These are phyloP conservation scores for Anastrepha ludens DNA, from an alignment of 1,140 invertebrate species.

Conservation along the genomic window DNA sequence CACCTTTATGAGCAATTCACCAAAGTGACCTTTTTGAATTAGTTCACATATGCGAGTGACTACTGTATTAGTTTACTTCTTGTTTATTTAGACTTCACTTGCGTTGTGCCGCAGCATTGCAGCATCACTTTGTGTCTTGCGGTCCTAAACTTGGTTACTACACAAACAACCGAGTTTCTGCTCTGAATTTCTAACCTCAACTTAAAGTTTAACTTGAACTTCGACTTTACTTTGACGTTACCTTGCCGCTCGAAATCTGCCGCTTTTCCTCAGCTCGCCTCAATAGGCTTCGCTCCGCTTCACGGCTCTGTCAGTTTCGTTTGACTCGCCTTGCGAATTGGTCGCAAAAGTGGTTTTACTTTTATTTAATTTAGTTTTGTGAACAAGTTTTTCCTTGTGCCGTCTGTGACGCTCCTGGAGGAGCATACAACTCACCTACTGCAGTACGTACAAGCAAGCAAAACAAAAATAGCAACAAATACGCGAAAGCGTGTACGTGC, in stretches of 20 bases:
- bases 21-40: no score
- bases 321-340: slow-evolving; percentile 24
- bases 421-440: neutral
- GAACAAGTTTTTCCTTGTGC: neutral
- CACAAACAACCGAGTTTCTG: neutral
- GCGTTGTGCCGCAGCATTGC: neutral
- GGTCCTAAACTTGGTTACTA: neutral
- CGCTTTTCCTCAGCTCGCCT: neutral
- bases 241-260: neutral
- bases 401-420: neutral
- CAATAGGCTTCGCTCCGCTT: neutral
- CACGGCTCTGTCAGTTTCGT: neutral
- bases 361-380: slow-evolving; percentile 44
- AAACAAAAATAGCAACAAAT: neutral
- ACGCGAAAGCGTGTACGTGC: neutral
- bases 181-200: slow-evolving; percentile 5
- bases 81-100: slow-evolving; percentile 21
- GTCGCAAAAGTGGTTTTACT: slow-evolving; percentile 41
- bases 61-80: no score
- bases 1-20: no score
- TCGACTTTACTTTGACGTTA: slow-evolving; percentile 1
- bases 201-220: slow-evolving; percentile 35
- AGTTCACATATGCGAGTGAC: no score
- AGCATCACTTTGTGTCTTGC: neutral
- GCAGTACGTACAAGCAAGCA: neutral